Base-by-base conservation (phyloP, 2,797 vertebrate species). In the Emys orbicularis region DNA sequence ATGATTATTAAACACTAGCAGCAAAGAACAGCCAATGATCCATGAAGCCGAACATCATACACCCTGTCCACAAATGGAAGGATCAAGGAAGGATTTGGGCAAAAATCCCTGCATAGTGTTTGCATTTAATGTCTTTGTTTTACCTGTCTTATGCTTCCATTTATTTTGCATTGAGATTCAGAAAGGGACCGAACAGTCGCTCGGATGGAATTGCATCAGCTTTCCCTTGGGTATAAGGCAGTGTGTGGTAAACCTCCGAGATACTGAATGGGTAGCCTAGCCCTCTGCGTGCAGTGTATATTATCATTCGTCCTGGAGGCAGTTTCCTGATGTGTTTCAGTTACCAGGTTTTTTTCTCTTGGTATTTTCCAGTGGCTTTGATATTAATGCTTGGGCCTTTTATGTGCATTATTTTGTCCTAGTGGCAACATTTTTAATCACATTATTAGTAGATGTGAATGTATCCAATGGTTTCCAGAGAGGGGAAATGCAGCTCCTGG, bases 51-150 rank as follows among this genome's bases (percentile, higher is more conserved):
- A 37, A 47, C 79, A 34, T 54, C 34, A 23, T 77, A 47, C 44
- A n/a, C 49, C 68, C 37, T 23, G 34, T 77, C 83, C 76, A 68
- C 49, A 86, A 90, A 90, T 18, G 12, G 3, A 18, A 79, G 21
- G 86, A 89, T 79, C 61, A 88, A 50, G 87, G 49, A 85, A 89
- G 54, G 53, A 89, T 89, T 89, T 79, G 23, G 16, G n/a, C 3
- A 37, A 47, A 88, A 79, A 77, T 34, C 68, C 41, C 59, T 31
- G 4, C 1, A 2, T 47, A 5, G 37, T 52, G 19, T 89, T 96
- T 95, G 44, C 15, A 81, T 85, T 65, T 25, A 49, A 52, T 3
- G 18, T 47, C 84, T 97, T 90, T 27, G 54, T 91, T 97, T 81
- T 87, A 50, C 57, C 54, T 37, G 41, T 19, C 12, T 68, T 81